Base-by-base conservation (phyloP, 2,797 vertebrate species). In the Cossypha caffra region DNA sequence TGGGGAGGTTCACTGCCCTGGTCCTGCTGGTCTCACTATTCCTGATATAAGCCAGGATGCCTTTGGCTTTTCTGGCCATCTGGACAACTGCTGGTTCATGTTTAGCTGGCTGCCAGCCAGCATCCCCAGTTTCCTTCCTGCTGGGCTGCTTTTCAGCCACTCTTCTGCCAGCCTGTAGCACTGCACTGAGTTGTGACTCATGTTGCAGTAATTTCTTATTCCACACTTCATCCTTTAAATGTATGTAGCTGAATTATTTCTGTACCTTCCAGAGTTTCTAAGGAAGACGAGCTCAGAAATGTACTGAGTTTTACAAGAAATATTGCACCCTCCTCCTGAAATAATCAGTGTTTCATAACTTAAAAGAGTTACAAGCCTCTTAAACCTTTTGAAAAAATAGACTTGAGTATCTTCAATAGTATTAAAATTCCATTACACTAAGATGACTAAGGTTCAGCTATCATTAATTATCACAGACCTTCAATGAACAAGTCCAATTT, bases 341-440 rank as follows among this genome's bases (percentile, higher is more conserved):
- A 87, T 35, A 72, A 51, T 77, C 13, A 42, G 1, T 33, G 43
- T 93, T 93, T 93, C 51, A 50, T 78, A 95, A 75, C 28, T 74
- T 88, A 61, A 78, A 92, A 51, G 29, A 80, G 40, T 47, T 31
- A 78, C 59, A 72, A 47, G 31, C 24, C 14, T 88, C 28, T 47
- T 29, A 58, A 64, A 31, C 16, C 11, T 52, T 71, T 52, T 40
- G 4, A 29, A 58, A 74, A 64, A 59, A 52, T 29, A 25, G 63
- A 18, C 23, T 40, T 62, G 66, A 67, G 23, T 51, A 62, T 35
- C 67, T 94, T 76, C 93, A 94, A 88, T 72, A 61, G 29, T 81
- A 55, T 96, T 97, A 95, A 96, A 97, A 94, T 95, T 91, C 48
- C 78, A 73, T 95, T 97, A 69, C 86, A 93, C 58, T 88, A 40